Conservation (phyloP, 2,113 vertebrate species). For the Mastomys natalensis region DNA sequence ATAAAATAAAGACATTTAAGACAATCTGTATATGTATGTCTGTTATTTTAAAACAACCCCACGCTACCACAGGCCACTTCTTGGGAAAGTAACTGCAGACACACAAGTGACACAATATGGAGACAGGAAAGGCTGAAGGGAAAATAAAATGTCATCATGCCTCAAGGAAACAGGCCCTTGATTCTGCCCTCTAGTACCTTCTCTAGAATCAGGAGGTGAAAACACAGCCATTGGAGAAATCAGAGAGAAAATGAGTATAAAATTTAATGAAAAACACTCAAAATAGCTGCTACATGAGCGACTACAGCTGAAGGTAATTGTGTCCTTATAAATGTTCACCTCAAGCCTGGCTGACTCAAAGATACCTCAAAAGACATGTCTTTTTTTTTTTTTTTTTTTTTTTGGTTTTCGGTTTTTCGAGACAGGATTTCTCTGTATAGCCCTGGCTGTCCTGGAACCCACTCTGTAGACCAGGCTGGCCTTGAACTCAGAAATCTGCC, state of each 20-base stretch:
- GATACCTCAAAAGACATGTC: not conserved
- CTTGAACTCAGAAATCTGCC: no score
- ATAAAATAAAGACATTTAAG: slow-evolving; percentile 6
- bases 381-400: no score
- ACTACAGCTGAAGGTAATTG: not conserved
- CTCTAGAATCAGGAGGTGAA: not conserved
- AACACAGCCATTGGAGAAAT: not conserved
- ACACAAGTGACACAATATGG: not conserved
- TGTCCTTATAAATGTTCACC: not conserved
- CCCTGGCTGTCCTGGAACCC: no score
- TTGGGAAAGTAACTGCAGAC: not conserved
- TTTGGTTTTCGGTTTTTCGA: no score
- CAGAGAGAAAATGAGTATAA: not conserved
- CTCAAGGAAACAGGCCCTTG: not conserved
- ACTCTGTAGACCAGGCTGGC: no score
- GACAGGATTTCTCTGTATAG: no score
- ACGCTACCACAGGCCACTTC: not conserved
- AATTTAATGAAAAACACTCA: not conserved
- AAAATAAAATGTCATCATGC: not conserved
- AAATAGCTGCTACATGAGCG: not conserved
- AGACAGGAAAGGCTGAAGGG: not conserved
- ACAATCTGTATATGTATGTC: not conserved
- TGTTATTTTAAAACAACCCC: not conserved
- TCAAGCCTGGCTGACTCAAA: not conserved
- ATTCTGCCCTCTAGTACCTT: not conserved